phyloP scores from a whole-genome alignment of 2,888 invertebrate genomes.

The Drosophila lacicola region DNA sequence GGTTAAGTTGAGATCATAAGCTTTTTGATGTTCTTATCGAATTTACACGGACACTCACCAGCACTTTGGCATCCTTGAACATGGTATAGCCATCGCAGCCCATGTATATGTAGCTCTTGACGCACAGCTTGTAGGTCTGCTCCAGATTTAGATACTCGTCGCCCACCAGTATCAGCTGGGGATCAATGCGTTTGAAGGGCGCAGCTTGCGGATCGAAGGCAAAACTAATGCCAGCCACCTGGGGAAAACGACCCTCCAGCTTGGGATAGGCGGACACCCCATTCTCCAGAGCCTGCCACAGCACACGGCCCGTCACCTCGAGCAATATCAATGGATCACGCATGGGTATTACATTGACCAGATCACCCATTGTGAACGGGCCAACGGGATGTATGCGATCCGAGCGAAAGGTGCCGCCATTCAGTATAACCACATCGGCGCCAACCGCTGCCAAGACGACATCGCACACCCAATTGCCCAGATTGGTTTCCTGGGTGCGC shows the following conservation, averaged over 20 bases:
- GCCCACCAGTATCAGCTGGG: conserved; percentile 91
- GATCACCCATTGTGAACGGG: conserved; percentile 93
- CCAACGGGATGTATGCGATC: conserved; percentile 90
- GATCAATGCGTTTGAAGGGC: conserved; percentile 89
- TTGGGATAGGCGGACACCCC: conserved; percentile 94
- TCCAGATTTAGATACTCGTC: conserved; percentile 91
- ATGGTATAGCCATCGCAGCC: conserved; percentile 95
- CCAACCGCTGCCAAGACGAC: conserved; percentile 93
- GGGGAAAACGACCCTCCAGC: conserved; percentile 94
- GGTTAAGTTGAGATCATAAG: background rate
- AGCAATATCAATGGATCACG: conserved; percentile 93
- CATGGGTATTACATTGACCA: conserved; percentile 94
- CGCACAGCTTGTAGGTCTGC: conserved; percentile 91
- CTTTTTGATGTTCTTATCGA: no score
- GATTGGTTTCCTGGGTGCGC: conserved; percentile 93
- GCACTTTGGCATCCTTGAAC: conserved; percentile 90
- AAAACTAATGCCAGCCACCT: conserved; percentile 91
- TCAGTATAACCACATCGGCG: conserved; percentile 93
- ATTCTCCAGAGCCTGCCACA: conserved; percentile 92
- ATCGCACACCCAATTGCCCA: conserved; percentile 94
- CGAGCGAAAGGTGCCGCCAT: conserved; percentile 88
- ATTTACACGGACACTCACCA: conserved; percentile 86
- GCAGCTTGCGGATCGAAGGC: conserved; percentile 91
- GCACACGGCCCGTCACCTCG: conserved; percentile 89
- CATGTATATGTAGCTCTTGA: conserved; percentile 92